Percentiles rank a stretch among this genome's conserved stretches.
phyloP scores from a whole-genome alignment of 2,797 vertebrate genomes.

The Brachyalestes nurse region DNA sequence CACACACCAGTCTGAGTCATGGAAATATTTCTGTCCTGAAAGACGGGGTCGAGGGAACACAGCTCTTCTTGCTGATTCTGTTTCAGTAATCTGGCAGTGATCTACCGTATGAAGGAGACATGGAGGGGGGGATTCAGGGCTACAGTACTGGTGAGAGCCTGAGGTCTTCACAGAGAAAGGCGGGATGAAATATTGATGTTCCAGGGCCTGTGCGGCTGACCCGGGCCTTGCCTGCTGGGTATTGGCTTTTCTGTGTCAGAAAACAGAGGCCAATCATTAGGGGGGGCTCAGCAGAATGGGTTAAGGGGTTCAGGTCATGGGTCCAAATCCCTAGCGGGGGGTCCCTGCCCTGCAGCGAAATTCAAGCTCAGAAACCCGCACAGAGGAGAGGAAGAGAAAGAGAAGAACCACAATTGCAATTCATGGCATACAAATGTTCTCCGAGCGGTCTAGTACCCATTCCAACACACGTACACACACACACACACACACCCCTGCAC shows the following conservation, averaged over 20 bases:
- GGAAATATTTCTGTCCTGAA: constrained; percentile 1
- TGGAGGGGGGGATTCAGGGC: constrained; percentile 16
- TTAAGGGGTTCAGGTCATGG: constrained; percentile 52
- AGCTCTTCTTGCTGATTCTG: constrained; percentile 12
- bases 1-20: background rate
- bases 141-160: constrained; percentile 30
- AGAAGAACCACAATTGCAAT: constrained; percentile 1
- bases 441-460: background rate
- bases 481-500: background rate
- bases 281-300: constrained; percentile 47
- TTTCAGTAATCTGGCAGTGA: constrained; percentile 28
- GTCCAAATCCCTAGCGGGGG: constrained; percentile 44
- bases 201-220: constrained; percentile 52
- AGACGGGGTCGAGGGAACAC: constrained; percentile 14
- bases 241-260: constrained; percentile 63
- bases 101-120: constrained; percentile 22
- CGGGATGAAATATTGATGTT: constrained; percentile 65
- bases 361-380: constrained; percentile 29
- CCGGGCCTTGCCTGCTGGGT: constrained; percentile 54
- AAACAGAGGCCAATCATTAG: constrained; percentile 64
- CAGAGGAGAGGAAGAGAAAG: background rate
- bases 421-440: background rate
- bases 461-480: background rate
- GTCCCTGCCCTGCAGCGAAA: constrained; percentile 43
- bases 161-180: constrained; percentile 50